Evolutionary conservation across 1,140 invertebrate species (phyloP).

Genomic region (Ruditapes philippinarum): DNA sequence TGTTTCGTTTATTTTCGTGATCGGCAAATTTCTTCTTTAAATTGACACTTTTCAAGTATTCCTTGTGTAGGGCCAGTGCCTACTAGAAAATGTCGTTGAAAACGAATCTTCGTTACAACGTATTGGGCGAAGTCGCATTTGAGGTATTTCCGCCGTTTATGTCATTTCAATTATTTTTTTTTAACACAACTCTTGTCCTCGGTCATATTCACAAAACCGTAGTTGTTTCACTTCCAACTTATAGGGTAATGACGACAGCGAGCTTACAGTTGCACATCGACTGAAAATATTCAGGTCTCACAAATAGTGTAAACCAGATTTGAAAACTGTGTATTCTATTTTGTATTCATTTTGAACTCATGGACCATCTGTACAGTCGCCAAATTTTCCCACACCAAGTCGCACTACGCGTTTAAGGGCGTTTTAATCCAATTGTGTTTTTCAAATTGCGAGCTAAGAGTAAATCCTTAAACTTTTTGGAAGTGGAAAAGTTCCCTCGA

Average conservation of each 20-base stretch:
- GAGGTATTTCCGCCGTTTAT: not conserved
- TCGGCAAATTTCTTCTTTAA: slow-evolving; percentile 9
- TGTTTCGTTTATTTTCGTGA: not conserved
- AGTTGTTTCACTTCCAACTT: not conserved
- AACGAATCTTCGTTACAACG: not conserved
- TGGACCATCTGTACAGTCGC: slow-evolving; percentile 15
- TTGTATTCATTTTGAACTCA: not conserved
- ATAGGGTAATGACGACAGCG: not conserved
- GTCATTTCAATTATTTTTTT: not conserved
- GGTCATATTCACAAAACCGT: not conserved
- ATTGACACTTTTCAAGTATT: not conserved
- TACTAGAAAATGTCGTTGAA: not conserved
- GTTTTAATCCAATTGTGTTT: not conserved
- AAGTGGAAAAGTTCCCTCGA: not conserved
- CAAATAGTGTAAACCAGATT: not conserved
- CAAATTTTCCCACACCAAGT: not conserved
- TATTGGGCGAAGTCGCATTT: not conserved
- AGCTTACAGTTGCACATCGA: not conserved
- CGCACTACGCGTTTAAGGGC: not conserved
- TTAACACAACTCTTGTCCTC: not conserved
- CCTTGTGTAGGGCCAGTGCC: not conserved
- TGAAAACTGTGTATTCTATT: not conserved
- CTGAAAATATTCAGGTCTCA: not conserved
- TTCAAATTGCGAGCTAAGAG: not conserved
- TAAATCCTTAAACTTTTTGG: not conserved